Evolutionary conservation across 2,888 invertebrate genomes (phyloP).

Genomic region (Frankliniella fusca): DNA sequence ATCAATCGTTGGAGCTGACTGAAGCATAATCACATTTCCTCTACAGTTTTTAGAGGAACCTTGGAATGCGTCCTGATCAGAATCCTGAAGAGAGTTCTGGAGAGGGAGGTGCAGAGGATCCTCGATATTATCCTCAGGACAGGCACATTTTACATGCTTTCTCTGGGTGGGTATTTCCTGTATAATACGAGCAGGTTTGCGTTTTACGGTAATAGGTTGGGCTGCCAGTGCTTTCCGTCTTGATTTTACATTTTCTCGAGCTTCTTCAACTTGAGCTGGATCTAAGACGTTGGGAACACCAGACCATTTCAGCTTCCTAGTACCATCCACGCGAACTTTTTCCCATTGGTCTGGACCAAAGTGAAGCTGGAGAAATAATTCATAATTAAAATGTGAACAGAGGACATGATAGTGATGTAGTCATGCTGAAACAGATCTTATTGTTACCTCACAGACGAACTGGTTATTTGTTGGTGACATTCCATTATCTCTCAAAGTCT

Average conservation of each 20-base stretch:
- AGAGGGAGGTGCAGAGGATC: neutral
- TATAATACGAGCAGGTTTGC: no score
- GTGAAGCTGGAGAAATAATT: neutral
- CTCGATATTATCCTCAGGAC: neutral
- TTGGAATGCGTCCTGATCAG: neutral
- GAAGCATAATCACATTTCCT: neutral
- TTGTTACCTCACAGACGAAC: neutral
- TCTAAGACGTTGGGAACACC: neutral
- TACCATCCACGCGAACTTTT: neutral
- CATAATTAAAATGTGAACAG: neutral
- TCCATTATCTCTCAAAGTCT: neutral
- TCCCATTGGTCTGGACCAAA: slow-evolving; percentile 1
- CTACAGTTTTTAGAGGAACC: neutral
- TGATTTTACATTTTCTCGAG: no score
- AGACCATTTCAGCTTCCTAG: neutral
- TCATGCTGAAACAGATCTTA: neutral
- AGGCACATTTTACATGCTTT: no score
- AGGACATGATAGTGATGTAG: neutral
- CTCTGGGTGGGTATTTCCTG: no score
- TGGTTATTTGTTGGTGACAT: neutral
- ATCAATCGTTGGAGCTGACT: neutral
- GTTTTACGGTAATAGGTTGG: no score
- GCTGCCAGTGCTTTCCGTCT: no score
- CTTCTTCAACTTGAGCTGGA: no score
- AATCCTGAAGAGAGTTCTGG: neutral